Percentiles rank a stretch among this genome's conserved stretches.
These are phyloP conservation scores for Tenthredo notha DNA, from an alignment of 2,888 invertebrate genomes.

Conservation along the genomic window DNA sequence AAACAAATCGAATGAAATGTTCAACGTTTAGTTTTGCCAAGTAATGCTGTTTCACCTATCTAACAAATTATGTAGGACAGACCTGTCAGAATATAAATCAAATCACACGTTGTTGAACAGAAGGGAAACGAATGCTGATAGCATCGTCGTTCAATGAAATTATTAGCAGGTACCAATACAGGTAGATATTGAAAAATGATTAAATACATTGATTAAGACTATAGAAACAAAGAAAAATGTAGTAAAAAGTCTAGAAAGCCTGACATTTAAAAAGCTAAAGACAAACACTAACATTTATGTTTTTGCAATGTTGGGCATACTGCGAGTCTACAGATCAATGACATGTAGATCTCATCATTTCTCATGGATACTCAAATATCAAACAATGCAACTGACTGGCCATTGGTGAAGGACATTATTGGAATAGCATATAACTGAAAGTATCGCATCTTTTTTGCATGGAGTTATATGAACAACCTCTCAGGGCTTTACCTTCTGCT, in stretches of 20 bases:
- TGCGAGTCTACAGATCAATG: neutral
- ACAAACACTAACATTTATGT: no score
- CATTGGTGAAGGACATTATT: neutral
- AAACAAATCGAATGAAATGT: neutral
- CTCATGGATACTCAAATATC: neutral
- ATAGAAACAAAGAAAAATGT: no score
- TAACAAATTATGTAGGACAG: neutral
- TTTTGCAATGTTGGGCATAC: no score
- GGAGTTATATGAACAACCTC: neutral
- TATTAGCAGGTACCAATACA: neutral
- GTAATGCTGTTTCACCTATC: neutral
- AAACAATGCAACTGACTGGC: neutral
- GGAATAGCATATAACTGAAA: slow-evolving; percentile 3
- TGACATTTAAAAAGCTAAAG: no score
- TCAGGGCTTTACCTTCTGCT: neutral
- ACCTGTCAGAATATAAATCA: neutral
- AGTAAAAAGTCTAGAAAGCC: no score
- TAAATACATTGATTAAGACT: no score
- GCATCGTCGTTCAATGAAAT: neutral
- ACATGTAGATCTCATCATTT: neutral
- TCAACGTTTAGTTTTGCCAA: neutral
- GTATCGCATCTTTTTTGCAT: neutral
- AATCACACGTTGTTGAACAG: neutral
- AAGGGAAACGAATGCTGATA: neutral
- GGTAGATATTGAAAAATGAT: neutral